Evolutionary conservation across 1,140 invertebrate species (phyloP).

Genomic region (Eulimnadia texana): DNA sequence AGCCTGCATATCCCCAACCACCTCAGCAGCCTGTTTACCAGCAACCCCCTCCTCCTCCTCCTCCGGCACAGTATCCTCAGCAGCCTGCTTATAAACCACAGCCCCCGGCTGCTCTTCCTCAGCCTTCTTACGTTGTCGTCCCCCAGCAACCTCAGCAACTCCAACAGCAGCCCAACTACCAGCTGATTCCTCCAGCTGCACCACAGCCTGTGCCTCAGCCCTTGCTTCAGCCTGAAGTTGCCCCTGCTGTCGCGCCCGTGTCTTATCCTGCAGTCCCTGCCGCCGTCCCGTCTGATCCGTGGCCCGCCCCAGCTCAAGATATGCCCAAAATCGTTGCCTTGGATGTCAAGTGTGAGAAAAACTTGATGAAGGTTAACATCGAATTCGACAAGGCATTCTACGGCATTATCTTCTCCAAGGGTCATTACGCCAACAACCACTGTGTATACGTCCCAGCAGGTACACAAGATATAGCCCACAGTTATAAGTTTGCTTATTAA

Average conservation of each 20-base stretch:
- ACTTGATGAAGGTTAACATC: slow-evolving; percentile 78
- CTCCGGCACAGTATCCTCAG: slow-evolving; percentile 9
- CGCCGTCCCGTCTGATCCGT: slow-evolving; percentile 41
- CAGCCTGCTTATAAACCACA: slow-evolving; percentile 12
- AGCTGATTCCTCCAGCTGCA: background rate
- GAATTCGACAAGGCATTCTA: slow-evolving; percentile 89
- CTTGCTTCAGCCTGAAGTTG: no score
- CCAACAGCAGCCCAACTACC: background rate
- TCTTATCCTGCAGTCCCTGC: background rate
- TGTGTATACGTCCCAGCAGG: slow-evolving; percentile 78
- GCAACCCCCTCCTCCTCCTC: background rate
- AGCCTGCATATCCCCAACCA: background rate
- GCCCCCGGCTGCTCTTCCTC: slow-evolving; percentile 15
- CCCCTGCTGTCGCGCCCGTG: background rate
- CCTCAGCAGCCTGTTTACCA: slow-evolving; percentile 10
- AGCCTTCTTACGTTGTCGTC: slow-evolving; percentile 19
- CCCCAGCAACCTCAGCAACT: slow-evolving; percentile 17
- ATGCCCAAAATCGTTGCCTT: slow-evolving; percentile 82
- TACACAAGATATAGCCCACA: no score
- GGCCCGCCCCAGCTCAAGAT: slow-evolving; percentile 45
- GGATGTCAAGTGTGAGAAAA: slow-evolving; percentile 89
- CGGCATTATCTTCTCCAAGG: slow-evolving; percentile 85
- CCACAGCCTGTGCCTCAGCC: background rate
- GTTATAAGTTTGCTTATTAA: background rate
- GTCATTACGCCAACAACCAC: slow-evolving; percentile 78